Evolutionary conservation across 1,140 invertebrate species (phyloP), one percentile per base, ranked within the genome.

Genomic region (Palaemon carinicauda): DNA sequence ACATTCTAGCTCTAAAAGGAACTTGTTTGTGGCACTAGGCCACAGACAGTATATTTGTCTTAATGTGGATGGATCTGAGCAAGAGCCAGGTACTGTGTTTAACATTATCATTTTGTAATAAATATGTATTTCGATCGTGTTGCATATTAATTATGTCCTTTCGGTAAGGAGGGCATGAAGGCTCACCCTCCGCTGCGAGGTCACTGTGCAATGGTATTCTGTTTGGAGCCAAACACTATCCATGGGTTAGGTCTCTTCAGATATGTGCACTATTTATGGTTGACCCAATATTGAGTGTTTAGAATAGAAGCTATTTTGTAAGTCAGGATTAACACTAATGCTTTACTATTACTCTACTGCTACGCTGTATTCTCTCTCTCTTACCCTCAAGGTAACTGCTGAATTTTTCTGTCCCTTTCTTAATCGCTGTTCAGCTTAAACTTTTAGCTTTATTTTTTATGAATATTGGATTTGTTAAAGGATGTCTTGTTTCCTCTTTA

Each of bases 51-150:
- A 82, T 82, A 88, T 82, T 85, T 87, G 86, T 87, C 87, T 80
- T 41, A 41, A 82, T 88, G 87, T 87, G 87, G 75, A 82, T 88
- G 80, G 87, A 88, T 88, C 87, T 88, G 77, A 88, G 74, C 84
- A 86, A 82, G 80, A 82, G 80, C 87, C 87, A 87, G 81, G 85
- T 89, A 89, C 81, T 87, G 88, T 89, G 88, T 89, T 89, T 89
- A 87, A 89, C 84, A 89, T 89, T 89, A 89, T 89, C 88, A 89
- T 87, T 89, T 89, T 89, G 88, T 89, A 89, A 89, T 89, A 89
- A 89, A 89, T 89, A 87, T 89, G 88, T 89, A 89, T 89, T 89
- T 89, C 88, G 88, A 89, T 89, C 87, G 88, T 84, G 73, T 65
- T 87, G 86, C 78, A 81, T 89, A 83, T 89, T 78, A 89, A 80